Base-by-base conservation (phyloP, 1,140 invertebrate genomes). In the Drosophila pallidifrons region DNA sequence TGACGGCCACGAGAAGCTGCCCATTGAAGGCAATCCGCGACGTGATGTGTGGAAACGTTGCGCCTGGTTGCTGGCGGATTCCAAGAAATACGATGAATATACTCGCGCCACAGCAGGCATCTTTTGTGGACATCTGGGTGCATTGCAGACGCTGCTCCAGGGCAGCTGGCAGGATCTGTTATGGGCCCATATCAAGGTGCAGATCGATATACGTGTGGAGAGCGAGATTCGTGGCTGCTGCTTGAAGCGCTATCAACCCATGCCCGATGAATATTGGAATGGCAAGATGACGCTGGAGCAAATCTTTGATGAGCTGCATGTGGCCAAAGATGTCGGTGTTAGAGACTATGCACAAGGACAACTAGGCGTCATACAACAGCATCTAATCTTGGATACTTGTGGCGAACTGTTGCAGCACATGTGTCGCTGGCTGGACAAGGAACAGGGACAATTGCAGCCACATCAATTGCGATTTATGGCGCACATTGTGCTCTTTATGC, bases 41-140 rank as follows among this genome's bases (percentile, higher is more conserved):
- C 94, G 98, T 91, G 97, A 98, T 93, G 93, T 99, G 1, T 99
- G 98, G 98, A 99, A 99, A 89, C 94, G 94, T 79, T 96, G 96
- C 87, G 96, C 97, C 70, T 96, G 96, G 95, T 93, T 95, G 79
- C 93, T 98, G 91, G 95, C 94, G 28, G 93, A 93, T 47, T 93
- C 93, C 61, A 83, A 91, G 4, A 82, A 93, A 54, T 93, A 94
- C 92, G 95, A 95, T 82, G 93, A 94, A 51, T 94, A 94, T 73
- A 95, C 95, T 58, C 94, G 95, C 67, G 95, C 95, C 8, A 95
- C 96, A 28, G 95, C 97, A 71, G 97, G 95, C 2, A 94, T 95
- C 63, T 94, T 98, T 13, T 98, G 97, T 93, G 98, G 98, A 0
- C 96, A 98, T 92, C 90, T 98, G 20, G 93, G 95, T 15, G 95